Percentiles rank a stretch among this genome's conserved stretches.
Conservation (phyloP, 2,797 vertebrate species). For the Podarcis siculus region DNA sequence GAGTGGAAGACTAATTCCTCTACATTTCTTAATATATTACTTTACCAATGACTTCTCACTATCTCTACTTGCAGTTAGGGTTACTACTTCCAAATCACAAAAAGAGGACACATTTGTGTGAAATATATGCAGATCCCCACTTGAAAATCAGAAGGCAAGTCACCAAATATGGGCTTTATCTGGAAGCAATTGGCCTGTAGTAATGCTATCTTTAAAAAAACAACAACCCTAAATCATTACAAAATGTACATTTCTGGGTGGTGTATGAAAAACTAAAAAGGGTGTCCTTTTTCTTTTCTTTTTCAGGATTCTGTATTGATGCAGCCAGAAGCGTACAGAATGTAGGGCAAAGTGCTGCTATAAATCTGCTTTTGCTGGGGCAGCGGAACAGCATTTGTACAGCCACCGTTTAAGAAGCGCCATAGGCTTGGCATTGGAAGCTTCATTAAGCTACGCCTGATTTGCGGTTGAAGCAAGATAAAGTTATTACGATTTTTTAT, state of each 20-base stretch:
- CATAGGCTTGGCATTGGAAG: not conserved
- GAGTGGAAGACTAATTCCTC: not conserved
- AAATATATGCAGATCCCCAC: not conserved
- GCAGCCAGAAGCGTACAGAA: not conserved
- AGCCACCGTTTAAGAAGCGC: not conserved
- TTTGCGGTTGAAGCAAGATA: not conserved
- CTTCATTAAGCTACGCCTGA: not conserved
- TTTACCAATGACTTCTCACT: not conserved
- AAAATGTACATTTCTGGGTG: not conserved
- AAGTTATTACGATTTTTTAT: not conserved
- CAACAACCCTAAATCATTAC: too few relatives aligned
- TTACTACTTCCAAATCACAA: not conserved
- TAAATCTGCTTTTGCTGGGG: not conserved
- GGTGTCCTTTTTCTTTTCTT: not conserved
- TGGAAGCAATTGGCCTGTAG: not conserved
- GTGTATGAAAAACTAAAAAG: not conserved
- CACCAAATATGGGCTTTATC: not conserved
- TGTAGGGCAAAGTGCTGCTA: not conserved
- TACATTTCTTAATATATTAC: not conserved
- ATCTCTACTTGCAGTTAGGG: not conserved
- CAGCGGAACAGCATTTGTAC: not conserved
- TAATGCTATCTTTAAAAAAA: not conserved
- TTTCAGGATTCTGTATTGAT: not conserved
- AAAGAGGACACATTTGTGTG: too few relatives aligned
- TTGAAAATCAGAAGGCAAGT: not conserved